Percentiles rank a stretch among this genome's conserved stretches.
phyloP scores from a whole-genome alignment of 2,113 vertebrate genomes.

The Nanorana parkeri region DNA sequence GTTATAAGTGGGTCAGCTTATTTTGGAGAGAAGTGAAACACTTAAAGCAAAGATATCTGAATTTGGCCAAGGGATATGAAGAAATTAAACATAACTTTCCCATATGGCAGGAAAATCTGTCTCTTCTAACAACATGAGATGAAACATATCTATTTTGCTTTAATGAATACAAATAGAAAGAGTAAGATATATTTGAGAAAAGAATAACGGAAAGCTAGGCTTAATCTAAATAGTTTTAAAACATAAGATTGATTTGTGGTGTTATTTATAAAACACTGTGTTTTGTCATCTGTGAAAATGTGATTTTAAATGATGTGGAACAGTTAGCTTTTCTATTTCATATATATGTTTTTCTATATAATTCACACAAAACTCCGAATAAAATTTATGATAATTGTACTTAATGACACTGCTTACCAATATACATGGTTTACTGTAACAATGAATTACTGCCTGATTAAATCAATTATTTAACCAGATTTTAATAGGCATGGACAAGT shows the following conservation, averaged over 20 bases:
- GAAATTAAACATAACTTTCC: slow-evolving; percentile 60
- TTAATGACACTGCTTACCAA: background rate
- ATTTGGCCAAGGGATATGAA: slow-evolving; percentile 58
- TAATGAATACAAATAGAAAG: slow-evolving; percentile 23
- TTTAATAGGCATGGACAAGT: slow-evolving; percentile 5
- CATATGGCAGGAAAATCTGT: slow-evolving; percentile 60
- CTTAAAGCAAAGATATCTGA: slow-evolving; percentile 68
- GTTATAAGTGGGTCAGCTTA: slow-evolving; percentile 66
- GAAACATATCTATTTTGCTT: background rate
- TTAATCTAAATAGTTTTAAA: background rate
- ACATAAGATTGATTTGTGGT: background rate
- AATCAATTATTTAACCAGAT: slow-evolving; percentile 2
- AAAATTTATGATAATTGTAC: background rate
- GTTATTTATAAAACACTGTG: background rate
- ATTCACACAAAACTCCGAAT: background rate
- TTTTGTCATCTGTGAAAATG: background rate
- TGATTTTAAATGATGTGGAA: background rate
- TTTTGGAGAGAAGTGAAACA: slow-evolving; percentile 64
- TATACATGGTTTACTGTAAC: background rate
- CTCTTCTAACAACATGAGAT: slow-evolving; percentile 11
- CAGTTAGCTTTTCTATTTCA: background rate
- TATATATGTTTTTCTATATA: background rate
- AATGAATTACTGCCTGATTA: slow-evolving; percentile 10
- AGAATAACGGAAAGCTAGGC: background rate
- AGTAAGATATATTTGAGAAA: background rate